Evolutionary conservation across 2,888 invertebrate species (phyloP), one percentile per base, ranked within the genome.

Genomic region (Craniophora ligustri): DNA sequence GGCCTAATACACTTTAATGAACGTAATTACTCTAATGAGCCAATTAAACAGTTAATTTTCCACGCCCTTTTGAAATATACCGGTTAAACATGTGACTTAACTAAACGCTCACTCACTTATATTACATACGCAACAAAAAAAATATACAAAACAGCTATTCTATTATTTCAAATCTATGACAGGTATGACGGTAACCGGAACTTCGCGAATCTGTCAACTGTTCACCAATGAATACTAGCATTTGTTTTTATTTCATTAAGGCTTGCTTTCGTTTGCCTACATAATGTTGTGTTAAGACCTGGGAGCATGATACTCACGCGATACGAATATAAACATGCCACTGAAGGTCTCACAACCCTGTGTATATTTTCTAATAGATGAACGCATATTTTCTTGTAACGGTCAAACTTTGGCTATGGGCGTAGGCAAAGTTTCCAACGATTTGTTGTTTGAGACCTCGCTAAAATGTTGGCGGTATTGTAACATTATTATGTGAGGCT

Each of bases 311-410:
- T 53, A 71, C 73, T 70, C 87, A 88, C 87, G 88, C 88, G 83
- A 88, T 85, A 72, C 72, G 82, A 82, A 82, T 85, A 87, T 88
- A 87, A 88, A 87, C 84, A 82, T 83, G 85, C 83, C 81, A 84
- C 74, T 68, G 76, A 70, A 72, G 72, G 79, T 62, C 67, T 72
- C 71, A 68, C 62, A 70, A 78, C 84, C 81, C 79, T 79, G 65
- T 66, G 67, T 77, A 87, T 87, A 88, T 88, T 89, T 90, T 84
- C 81, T 88, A 87, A 88, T 91, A 90, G 88, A 88, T 83, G 86
- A 85, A 88, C 84, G 85, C 85, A 87, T 89, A 90, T 88, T 90
- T 91, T 84, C 82, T 85, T 84, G 80, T 91, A 91, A 92, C 87
- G 88, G 87, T 85, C 84, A 80, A 91, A 92, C 84, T 92, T 90